phyloP scores from a whole-genome alignment of 2,797 vertebrate species.

The Kryptopterus vitreolus region DNA sequence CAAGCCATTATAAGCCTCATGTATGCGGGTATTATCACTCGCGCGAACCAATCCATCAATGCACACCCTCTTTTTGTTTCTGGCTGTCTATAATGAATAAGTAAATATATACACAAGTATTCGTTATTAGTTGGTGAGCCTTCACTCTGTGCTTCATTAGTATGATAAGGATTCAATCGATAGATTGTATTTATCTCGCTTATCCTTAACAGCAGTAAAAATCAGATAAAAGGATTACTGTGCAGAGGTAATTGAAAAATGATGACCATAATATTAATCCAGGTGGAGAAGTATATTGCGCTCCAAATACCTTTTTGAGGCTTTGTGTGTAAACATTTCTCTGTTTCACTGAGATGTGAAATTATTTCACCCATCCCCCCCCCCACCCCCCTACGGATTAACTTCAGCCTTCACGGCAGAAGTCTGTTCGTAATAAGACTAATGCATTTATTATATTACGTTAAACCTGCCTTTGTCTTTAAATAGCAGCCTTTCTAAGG shows the following conservation, averaged over 20 bases:
- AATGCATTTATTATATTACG: too few relatives aligned
- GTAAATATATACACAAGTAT: conserved; percentile 16
- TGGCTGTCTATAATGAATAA: conserved; percentile 21
- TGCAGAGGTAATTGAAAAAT: conserved; percentile 33
- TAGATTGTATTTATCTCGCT: conserved; percentile 34
- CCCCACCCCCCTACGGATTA: too few relatives aligned
- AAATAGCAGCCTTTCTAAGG: too few relatives aligned
- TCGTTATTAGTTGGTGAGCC: neutral
- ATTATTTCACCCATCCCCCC: too few relatives aligned
- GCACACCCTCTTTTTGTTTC: neutral
- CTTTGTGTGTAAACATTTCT: neutral
- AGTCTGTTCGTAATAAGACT: too few relatives aligned
- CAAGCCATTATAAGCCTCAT: conserved; percentile 5
- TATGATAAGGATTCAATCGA: conserved; percentile 16
- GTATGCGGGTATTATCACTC: conserved; percentile 14
- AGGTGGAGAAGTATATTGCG: neutral
- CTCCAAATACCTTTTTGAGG: neutral
- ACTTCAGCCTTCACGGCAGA: too few relatives aligned
- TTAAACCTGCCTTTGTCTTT: too few relatives aligned
- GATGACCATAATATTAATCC: conserved; percentile 32
- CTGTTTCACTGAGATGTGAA: neutral
- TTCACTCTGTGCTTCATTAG: neutral
- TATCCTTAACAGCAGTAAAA: conserved; percentile 26
- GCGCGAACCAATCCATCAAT: neutral
- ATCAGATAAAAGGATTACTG: conserved; percentile 45